A percentile compares a stretch with the other conserved stretches of the same genome.
Evolutionary conservation across 2,888 invertebrate genomes (phyloP).

Genomic region (Tortricodes alternella): DNA sequence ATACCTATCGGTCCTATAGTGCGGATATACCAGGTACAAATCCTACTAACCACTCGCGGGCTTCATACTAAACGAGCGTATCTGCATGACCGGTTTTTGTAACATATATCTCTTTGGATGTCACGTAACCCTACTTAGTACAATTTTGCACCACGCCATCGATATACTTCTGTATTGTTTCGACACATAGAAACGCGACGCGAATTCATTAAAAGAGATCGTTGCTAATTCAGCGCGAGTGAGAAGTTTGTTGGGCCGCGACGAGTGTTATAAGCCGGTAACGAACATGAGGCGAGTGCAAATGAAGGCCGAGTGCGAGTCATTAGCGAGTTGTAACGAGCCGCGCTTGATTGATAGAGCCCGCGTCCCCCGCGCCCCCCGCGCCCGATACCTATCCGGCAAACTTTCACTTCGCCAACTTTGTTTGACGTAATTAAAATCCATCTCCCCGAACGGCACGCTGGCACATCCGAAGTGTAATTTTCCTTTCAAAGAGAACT

Average conservation of each 20-base stretch:
- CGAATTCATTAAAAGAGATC: slow-evolving; percentile 5
- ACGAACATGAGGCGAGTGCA: slow-evolving; percentile 35
- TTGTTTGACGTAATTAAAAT: slow-evolving; percentile 81
- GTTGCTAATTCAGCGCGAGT: slow-evolving; percentile 32
- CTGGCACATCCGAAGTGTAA: slow-evolving; percentile 78
- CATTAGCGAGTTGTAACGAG: slow-evolving; percentile 53
- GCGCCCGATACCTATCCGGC: slow-evolving; percentile 38
- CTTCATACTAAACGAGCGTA: too few species aligned
- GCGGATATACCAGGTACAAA: too few species aligned
- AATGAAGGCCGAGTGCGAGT: slow-evolving; percentile 26
- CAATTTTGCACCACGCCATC: too few species aligned
- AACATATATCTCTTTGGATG: too few species aligned
- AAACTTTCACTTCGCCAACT: slow-evolving; percentile 65
- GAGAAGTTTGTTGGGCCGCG: slow-evolving; percentile 42
- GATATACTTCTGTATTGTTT: background rate
- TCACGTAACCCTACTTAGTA: too few species aligned
- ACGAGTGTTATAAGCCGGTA: slow-evolving; percentile 42
- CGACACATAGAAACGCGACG: background rate
- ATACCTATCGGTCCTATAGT: too few species aligned
- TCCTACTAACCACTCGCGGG: too few species aligned
- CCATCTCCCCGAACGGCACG: slow-evolving; percentile 71
- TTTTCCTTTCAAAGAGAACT: slow-evolving; percentile 82
- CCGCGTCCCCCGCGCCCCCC: slow-evolving; percentile 32
- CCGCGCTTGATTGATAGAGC: slow-evolving; percentile 33
- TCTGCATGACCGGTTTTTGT: too few species aligned